These are phyloP conservation scores for Seriola quinqueradiata DNA, from an alignment of 2,113 vertebrate species.

Conservation along the genomic window DNA sequence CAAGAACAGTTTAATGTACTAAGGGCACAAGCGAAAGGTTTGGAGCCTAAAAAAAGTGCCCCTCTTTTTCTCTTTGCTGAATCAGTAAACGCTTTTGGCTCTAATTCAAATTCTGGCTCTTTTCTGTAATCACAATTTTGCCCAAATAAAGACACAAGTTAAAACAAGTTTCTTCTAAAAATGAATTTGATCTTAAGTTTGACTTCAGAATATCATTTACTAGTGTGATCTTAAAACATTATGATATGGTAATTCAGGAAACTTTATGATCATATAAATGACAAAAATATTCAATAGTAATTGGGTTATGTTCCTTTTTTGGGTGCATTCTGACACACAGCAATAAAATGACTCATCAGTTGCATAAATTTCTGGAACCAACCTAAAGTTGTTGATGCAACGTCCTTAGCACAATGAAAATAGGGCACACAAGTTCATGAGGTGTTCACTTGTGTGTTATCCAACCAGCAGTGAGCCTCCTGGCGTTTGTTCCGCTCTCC, in stretches of 20 bases:
- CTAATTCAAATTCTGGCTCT: too few relatives aligned
- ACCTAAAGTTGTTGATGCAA: constrained; percentile 33
- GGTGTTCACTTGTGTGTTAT: constrained; percentile 56
- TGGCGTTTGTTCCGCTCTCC: constrained; percentile 67
- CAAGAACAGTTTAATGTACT: not conserved
- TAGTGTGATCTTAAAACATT: not conserved
- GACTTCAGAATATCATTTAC: too few relatives aligned
- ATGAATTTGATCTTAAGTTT: too few relatives aligned
- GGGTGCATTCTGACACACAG: constrained; percentile 1
- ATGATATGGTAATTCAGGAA: not conserved
- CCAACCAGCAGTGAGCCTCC: constrained; percentile 57
- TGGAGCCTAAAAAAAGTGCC: too few relatives aligned
- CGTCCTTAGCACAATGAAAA: constrained; percentile 36
- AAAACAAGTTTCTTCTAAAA: too few relatives aligned
- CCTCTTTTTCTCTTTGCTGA: too few relatives aligned
- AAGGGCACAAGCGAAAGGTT: too few relatives aligned
- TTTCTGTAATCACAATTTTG: too few relatives aligned
- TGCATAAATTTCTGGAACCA: constrained; percentile 9
- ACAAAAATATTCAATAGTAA: not conserved
- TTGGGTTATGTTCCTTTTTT: not conserved
- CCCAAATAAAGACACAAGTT: too few relatives aligned
- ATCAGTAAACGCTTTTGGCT: too few relatives aligned
- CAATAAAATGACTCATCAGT: constrained; percentile 14
- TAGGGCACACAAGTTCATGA: constrained; percentile 53
- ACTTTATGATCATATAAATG: not conserved